phyloP scores from a whole-genome alignment of 1,140 invertebrate genomes.

The Pomacea maculata region DNA sequence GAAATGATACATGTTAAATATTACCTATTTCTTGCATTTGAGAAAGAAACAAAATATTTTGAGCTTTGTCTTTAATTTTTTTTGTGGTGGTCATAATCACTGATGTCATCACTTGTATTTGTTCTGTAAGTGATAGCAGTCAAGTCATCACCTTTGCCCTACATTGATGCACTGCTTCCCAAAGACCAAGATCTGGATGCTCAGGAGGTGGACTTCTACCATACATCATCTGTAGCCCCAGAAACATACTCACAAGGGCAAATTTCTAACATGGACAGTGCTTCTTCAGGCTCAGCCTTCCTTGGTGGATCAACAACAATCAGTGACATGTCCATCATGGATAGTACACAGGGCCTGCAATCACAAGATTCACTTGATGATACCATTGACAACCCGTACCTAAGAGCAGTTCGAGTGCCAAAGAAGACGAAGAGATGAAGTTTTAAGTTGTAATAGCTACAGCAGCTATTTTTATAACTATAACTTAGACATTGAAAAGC shows the following conservation, averaged over 20 bases:
- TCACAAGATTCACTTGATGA: constrained; percentile 36
- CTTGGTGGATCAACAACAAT: not conserved
- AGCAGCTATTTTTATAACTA: too few relatives aligned
- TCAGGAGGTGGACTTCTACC: constrained; percentile 79
- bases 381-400: constrained; percentile 86
- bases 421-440: constrained; percentile 33
- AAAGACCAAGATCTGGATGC: constrained; percentile 95
- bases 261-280: constrained; percentile 37
- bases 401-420: constrained; percentile 82
- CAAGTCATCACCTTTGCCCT: constrained; percentile 83
- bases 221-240: constrained; percentile 14
- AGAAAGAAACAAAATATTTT: not conserved
- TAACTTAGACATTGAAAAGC: too few relatives aligned
- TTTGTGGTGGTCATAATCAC: not conserved
- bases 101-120: not conserved
- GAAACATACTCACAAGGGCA: not conserved
- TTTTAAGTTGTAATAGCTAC: not conserved
- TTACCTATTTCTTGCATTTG: not conserved
- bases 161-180: constrained; percentile 85
- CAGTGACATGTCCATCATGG: not conserved
- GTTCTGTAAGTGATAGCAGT: constrained; percentile 83
- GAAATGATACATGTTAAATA: not conserved
- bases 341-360: not conserved
- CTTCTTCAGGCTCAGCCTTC: not conserved
- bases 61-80: not conserved